phyloP scores from a whole-genome alignment of 2,797 vertebrate species.

The Neostethus bicornis region DNA sequence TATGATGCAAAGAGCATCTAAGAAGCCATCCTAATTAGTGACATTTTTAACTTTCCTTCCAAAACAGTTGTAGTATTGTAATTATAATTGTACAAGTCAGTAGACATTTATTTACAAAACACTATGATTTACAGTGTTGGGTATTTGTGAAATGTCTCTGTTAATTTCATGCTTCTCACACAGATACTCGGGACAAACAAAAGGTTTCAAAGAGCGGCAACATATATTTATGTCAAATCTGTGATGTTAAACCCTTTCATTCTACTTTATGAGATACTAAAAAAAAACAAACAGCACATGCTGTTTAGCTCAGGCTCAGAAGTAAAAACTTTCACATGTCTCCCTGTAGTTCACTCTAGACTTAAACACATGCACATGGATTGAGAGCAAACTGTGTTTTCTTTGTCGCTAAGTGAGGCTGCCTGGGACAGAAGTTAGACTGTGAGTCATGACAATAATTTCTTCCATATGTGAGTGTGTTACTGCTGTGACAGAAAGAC shows the following conservation, averaged over 20 bases:
- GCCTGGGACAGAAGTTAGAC: conserved; percentile 69
- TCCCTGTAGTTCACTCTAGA: conserved; percentile 33
- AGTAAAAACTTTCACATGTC: conserved; percentile 41
- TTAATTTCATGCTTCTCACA: neutral
- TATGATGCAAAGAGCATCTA: no score
- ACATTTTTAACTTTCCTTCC: no score
- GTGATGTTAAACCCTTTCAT: conserved; percentile 35
- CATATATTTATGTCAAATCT: conserved; percentile 5
- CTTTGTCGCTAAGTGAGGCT: conserved; percentile 72
- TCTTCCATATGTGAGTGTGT: conserved; percentile 81
- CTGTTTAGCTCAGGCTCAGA: conserved; percentile 28
- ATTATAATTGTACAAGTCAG: no score
- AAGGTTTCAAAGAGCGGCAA: neutral
- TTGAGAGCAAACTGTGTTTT: conserved; percentile 73
- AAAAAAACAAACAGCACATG: conserved; percentile 18
- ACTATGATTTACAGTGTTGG: neutral
- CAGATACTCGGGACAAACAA: conserved; percentile 13
- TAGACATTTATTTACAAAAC: neutral
- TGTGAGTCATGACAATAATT: conserved; percentile 83
- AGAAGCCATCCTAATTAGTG: no score
- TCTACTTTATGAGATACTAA: conserved; percentile 18
- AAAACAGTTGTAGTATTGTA: no score
- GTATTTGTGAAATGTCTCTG: neutral
- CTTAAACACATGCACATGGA: conserved; percentile 20
- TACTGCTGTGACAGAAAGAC: conserved; percentile 48